Conservation (phyloP, 2,888 invertebrate genomes). For the Campaea margaritaria region DNA sequence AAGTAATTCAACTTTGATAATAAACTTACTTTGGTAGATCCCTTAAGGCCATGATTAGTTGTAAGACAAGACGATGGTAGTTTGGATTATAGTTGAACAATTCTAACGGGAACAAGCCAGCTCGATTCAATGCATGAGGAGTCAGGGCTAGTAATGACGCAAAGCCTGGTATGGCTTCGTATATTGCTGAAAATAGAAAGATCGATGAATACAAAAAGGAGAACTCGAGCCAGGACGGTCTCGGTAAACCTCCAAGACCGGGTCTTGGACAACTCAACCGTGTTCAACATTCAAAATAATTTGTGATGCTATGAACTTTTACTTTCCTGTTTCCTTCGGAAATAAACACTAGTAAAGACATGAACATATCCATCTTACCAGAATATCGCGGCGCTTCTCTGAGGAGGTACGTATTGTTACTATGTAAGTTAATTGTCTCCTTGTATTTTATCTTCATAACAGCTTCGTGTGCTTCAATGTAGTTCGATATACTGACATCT, state of each 20-base stretch:
- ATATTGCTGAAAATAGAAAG: slow-evolving; percentile 69
- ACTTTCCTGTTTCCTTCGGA: too few relatives aligned
- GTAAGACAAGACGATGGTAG: slow-evolving; percentile 76
- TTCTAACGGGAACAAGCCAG: slow-evolving; percentile 75
- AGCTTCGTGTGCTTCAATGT: slow-evolving; percentile 82
- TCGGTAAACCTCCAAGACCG: too few relatives aligned
- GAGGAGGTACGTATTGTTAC: slow-evolving; percentile 78
- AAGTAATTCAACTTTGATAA: neutral
- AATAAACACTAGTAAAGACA: neutral
- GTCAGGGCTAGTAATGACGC: slow-evolving; percentile 81
- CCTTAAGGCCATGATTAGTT: slow-evolving; percentile 82
- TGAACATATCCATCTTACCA: slow-evolving; percentile 64
- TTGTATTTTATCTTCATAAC: slow-evolving; percentile 79
- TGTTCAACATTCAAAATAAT: too few relatives aligned
- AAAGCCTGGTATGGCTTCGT: slow-evolving; percentile 83
- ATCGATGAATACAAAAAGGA: neutral
- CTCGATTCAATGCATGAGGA: slow-evolving; percentile 77
- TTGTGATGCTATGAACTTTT: too few relatives aligned
- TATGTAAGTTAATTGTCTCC: slow-evolving; percentile 73
- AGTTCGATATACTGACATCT: slow-evolving; percentile 78
- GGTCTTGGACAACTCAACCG: too few relatives aligned
- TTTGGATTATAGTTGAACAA: slow-evolving; percentile 74
- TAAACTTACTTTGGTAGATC: slow-evolving; percentile 82
- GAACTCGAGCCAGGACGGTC: neutral
- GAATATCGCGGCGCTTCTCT: slow-evolving; percentile 79